Conservation (phyloP, 2,113 vertebrate species). For the Hoplias malabaricus region DNA sequence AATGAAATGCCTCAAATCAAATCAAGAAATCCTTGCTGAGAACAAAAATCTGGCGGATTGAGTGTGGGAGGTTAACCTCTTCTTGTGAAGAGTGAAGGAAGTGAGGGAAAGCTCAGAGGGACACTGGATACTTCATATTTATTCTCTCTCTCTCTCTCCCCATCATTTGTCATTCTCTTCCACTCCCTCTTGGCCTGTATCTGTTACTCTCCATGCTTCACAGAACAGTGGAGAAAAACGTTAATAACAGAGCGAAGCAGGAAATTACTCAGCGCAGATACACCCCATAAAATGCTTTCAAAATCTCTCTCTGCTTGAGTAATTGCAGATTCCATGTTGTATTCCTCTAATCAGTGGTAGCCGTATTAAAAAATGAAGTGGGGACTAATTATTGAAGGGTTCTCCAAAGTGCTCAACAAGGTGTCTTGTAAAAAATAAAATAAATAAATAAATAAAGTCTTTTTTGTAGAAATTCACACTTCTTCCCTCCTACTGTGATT, state of each 20-base stretch:
- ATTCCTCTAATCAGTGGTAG: neutral
- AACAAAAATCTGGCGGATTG: neutral
- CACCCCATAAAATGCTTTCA: conserved; percentile 22
- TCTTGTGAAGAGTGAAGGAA: neutral
- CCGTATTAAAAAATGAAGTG: neutral
- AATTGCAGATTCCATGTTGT: neutral
- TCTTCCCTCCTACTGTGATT: neutral
- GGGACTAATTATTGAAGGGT: neutral
- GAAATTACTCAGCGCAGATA: conserved; percentile 28
- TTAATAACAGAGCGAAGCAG: conserved; percentile 15
- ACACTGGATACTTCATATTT: neutral
- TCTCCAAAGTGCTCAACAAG: neutral
- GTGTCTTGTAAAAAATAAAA: conserved; percentile 8
- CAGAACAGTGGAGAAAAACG: conserved; percentile 10
- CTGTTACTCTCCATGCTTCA: neutral
- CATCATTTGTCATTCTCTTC: neutral
- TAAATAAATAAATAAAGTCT: neutral
- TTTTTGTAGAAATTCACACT: conserved; percentile 2
- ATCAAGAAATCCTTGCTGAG: neutral
- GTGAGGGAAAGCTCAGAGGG: neutral
- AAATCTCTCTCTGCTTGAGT: conserved; percentile 18
- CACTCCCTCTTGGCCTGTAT: neutral
- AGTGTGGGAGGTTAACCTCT: neutral
- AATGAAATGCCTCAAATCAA: neutral
- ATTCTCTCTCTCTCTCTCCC: neutral